Percentiles rank a stretch among this genome's conserved stretches.
These are phyloP conservation scores for Ceratosolen fusciceps DNA, from an alignment of 1,140 invertebrate genomes.

Conservation along the genomic window DNA sequence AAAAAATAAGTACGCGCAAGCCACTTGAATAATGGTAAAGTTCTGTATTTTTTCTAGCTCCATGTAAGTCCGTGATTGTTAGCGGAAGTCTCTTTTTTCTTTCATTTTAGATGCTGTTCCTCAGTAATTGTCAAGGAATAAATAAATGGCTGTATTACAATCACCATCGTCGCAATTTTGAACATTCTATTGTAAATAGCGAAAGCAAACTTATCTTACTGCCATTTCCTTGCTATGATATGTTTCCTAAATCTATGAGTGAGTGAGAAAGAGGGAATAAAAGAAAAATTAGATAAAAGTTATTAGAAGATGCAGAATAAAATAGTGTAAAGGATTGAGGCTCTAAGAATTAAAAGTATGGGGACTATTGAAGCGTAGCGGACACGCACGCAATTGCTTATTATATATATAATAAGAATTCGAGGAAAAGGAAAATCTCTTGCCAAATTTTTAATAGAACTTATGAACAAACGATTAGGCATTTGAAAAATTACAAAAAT, in stretches of 20 bases:
- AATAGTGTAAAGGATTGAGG: not conserved
- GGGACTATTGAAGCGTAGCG: too few species aligned
- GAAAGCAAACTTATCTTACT: conserved; percentile 17
- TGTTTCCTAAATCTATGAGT: conserved; percentile 13
- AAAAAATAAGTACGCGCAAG: not conserved
- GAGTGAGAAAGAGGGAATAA: not conserved
- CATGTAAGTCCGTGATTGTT: not conserved
- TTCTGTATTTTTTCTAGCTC: conserved; percentile 28
- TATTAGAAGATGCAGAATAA: not conserved
- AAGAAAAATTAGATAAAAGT: not conserved
- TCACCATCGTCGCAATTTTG: conserved; percentile 4
- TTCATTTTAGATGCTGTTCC: conserved; percentile 49
- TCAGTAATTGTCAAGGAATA: conserved; percentile 36
- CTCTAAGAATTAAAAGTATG: not conserved
- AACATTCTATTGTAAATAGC: conserved; percentile 43
- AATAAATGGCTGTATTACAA: not conserved
- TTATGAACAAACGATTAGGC: conserved; percentile 61
- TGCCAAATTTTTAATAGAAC: conserved; percentile 67
- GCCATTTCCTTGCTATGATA: not conserved
- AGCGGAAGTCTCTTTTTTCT: not conserved
- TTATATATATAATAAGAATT: conserved; percentile 18
- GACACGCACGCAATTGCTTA: not conserved
- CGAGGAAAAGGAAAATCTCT: conserved; percentile 61
- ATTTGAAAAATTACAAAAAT: conserved; percentile 64
- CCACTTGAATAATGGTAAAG: conserved; percentile 42